Evolutionary conservation across 2,888 invertebrate species (phyloP), one percentile per base, ranked within the genome.

Genomic region (Scaptomyza cyrtandrae): DNA sequence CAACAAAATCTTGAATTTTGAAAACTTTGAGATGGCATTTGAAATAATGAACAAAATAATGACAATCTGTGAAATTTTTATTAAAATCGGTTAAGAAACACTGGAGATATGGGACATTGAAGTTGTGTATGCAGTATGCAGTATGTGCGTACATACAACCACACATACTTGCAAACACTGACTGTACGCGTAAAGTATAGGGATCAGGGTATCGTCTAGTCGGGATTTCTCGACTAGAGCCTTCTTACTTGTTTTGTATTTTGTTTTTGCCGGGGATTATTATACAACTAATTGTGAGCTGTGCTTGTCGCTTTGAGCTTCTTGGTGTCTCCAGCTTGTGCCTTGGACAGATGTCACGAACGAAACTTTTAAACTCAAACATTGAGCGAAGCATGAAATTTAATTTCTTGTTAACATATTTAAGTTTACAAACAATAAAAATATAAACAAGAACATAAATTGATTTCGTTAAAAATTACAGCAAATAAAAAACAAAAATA

Each of bases 281-380:
- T n/a, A 63, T 57, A 44, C 77, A 80, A 69, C 86, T 85, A 80
- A 80, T 80, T 80, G 84, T 78, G 80, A 62, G 48, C 62, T 61
- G 60, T 54, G 71, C 53, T 57, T 63, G 60, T 37, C 52, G 65
- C 58, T 45, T 45, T 69, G 69, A 76, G 69, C 76, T 58, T 53
- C 29, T 65, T 35, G 58, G 65, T 58, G 33, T 58, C 37, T 52
- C 35, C 50, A 24, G 45, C 46, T 55, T 71, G 54, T 71, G 71
- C 52, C 58, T 52, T 19, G 48, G 61, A 74, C 76, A 75, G 65
- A 71, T 71, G 76, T 65, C 76, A 76, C 52, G 45, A 16, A 45
- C n/a, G 43, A 45, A 75, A 41, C 50, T 81, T 76, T 69, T 62
- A 76, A 73, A 71, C 57, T 72, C 52, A 43, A 61, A 43, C 71